phyloP scores from a whole-genome alignment of 2,113 vertebrate genomes.

The Seriola aureovittata region DNA sequence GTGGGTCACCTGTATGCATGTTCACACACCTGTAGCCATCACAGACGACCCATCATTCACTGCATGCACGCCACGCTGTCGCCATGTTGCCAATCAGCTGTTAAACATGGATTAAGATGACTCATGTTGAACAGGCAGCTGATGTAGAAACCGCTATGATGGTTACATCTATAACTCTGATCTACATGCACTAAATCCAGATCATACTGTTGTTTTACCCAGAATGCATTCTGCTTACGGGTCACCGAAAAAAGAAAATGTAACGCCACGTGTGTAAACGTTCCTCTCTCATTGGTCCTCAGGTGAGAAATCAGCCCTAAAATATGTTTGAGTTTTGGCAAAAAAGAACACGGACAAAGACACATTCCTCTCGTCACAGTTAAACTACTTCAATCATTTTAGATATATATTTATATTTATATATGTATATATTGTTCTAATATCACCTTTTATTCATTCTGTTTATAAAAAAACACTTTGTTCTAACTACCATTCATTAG shows the following conservation, averaged over 20 bases:
- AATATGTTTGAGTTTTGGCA: conserved; percentile 66
- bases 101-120: neutral
- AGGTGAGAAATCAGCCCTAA: conserved; percentile 51
- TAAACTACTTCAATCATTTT: neutral
- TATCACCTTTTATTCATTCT: neutral
- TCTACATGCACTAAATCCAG: neutral
- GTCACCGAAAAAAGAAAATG: neutral
- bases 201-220: neutral
- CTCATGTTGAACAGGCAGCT: neutral
- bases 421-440: conserved; percentile 27
- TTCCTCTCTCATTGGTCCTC: conserved; percentile 43
- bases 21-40: no score
- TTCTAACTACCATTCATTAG: conserved; percentile 1
- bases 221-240: neutral
- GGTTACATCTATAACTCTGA: conserved; percentile 11
- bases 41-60: neutral
- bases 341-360: conserved; percentile 53
- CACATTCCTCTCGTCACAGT: conserved; percentile 62
- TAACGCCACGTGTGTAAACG: conserved; percentile 33
- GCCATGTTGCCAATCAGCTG: neutral
- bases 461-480: conserved; percentile 1
- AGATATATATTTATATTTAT: conserved; percentile 10
- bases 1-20: neutral
- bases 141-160: conserved; percentile 18
- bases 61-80: neutral